A percentile compares a stretch with the other conserved stretches of the same genome.
phyloP scores from a whole-genome alignment of 2,797 vertebrate genomes.

The Rhabdomys pumilio region DNA sequence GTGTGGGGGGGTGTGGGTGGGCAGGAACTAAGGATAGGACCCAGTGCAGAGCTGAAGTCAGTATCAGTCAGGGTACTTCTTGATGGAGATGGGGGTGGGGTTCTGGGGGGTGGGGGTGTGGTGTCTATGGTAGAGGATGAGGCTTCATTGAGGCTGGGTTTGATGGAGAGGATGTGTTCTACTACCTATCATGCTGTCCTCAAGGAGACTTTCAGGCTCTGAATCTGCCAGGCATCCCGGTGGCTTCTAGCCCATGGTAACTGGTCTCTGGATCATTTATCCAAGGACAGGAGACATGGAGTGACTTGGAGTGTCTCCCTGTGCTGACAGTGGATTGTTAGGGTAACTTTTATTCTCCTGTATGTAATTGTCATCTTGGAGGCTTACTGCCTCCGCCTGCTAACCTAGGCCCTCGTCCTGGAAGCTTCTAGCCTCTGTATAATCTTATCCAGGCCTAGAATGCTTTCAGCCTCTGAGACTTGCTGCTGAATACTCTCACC shows the following conservation, averaged over 20 bases:
- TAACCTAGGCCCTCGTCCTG: background rate
- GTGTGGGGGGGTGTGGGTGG: too few relatives aligned
- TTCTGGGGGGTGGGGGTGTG: background rate
- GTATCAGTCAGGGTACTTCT: too few relatives aligned
- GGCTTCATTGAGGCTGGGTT: background rate
- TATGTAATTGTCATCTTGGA: background rate
- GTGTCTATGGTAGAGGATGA: background rate
- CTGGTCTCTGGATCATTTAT: background rate
- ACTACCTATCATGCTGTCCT: rapidly evolving
- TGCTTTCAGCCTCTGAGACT: background rate
- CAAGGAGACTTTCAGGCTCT: background rate
- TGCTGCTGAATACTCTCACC: background rate
- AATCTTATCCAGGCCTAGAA: background rate
- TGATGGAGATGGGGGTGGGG: too few relatives aligned
- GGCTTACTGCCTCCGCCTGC: background rate
- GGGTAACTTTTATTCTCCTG: background rate
- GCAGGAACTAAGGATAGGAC: rapidly evolving
- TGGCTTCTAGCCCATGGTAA: background rate
- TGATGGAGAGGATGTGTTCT: background rate
- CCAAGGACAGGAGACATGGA: background rate
- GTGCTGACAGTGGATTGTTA: background rate
- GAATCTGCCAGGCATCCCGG: background rate
- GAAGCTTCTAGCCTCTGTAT: background rate
- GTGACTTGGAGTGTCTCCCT: background rate
- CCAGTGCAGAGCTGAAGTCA: background rate